Evolutionary conservation across 2,888 invertebrate species (phyloP).

Genomic region (Tortricodes alternella): DNA sequence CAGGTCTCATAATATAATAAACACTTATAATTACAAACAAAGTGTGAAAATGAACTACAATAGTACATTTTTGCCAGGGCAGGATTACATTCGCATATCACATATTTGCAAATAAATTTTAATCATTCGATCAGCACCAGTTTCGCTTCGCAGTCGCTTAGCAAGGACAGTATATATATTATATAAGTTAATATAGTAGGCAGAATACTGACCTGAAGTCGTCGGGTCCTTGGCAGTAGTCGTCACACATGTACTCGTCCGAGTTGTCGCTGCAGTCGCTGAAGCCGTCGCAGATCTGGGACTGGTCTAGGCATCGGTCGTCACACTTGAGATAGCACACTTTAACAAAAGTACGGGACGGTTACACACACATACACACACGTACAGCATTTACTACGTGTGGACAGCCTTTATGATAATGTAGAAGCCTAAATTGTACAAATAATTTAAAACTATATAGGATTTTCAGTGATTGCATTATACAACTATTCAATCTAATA

Average conservation of each 20-base stretch:
- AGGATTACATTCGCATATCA: background rate
- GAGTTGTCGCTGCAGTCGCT: conserved; percentile 84
- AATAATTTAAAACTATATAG: too few species aligned
- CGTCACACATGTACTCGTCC: conserved; percentile 78
- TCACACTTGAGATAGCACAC: conserved; percentile 69
- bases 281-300: conserved; percentile 81
- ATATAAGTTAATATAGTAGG: too few species aligned
- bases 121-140: background rate
- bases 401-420: too few species aligned
- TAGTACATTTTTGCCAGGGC: too few species aligned
- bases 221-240: conserved; percentile 54
- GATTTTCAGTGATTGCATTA: too few species aligned
- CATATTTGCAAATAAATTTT: background rate
- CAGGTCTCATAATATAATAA: too few species aligned
- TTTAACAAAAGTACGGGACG: conserved; percentile 59
- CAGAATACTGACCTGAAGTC: conserved; percentile 66
- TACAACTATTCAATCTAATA: too few species aligned
- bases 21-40: too few species aligned
- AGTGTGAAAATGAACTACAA: too few species aligned
- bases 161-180: background rate
- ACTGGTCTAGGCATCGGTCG: conserved; percentile 83
- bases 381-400: background rate
- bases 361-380: conserved; percentile 32
- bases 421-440: too few species aligned
- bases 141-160: background rate